Conservation (phyloP, 35 echinoderm and acorn worm species). For the Eucidaris tribuloides region DNA sequence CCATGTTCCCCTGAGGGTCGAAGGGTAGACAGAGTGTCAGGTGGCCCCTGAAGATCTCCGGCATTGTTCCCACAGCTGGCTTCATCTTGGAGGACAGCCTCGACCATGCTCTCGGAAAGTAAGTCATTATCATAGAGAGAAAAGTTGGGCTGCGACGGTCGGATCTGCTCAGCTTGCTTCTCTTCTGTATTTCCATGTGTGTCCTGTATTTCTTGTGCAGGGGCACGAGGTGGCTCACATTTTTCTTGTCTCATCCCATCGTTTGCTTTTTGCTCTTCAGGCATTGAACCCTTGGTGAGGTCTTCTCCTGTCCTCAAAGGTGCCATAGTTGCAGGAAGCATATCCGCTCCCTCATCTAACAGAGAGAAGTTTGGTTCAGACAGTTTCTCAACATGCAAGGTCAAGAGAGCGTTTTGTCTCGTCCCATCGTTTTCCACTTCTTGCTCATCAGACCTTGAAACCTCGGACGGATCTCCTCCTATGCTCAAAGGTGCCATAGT, state of each 20-base stretch:
- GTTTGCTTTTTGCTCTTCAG: too few species aligned
- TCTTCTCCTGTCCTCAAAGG: background rate
- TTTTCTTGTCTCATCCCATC: background rate
- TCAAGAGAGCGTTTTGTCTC: background rate
- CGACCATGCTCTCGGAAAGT: too few species aligned
- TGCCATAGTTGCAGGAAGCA: background rate
- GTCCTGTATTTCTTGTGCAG: background rate
- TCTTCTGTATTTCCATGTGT: too few species aligned
- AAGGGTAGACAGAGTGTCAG: background rate
- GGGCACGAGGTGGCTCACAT: background rate
- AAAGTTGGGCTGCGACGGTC: background rate
- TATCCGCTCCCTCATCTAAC: too few species aligned
- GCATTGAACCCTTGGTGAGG: background rate
- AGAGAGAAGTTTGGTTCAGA: background rate
- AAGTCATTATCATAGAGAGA: too few species aligned
- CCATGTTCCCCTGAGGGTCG: background rate
- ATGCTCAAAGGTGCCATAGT: background rate
- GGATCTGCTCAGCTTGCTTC: too few species aligned
- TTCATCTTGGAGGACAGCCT: too few species aligned
- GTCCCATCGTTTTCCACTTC: background rate
- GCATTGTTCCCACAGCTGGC: too few species aligned
- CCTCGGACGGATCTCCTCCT: background rate
- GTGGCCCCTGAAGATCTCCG: background rate
- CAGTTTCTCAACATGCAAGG: background rate
- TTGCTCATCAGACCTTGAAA: too few species aligned